A percentile compares a stretch with the other conserved stretches of the same genome.
Conservation (phyloP, 2,113 vertebrate genomes). For the Nothobranchius furzeri region DNA sequence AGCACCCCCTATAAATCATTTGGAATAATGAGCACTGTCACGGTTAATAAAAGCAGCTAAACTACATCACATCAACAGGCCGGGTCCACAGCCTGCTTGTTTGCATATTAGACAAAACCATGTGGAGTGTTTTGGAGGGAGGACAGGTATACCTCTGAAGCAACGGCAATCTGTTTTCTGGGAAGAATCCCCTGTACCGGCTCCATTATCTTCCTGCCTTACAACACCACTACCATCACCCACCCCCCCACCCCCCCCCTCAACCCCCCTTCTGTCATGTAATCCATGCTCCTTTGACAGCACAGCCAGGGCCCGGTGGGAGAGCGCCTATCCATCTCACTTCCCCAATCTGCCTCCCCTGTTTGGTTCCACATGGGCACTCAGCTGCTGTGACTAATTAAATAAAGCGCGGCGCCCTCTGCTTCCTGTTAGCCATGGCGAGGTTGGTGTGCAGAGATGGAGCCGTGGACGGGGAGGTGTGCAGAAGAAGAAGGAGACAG, state of each 20-base stretch:
- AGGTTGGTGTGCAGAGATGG: conserved; percentile 63
- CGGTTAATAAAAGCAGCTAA: conserved; percentile 56
- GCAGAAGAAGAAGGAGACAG: conserved; percentile 23
- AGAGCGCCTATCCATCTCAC: conserved; percentile 74
- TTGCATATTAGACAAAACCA: conserved; percentile 41
- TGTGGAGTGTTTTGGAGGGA: conserved; percentile 8
- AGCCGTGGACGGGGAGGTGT: conserved; percentile 24
- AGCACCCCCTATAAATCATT: conserved; percentile 62
- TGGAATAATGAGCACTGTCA: conserved; percentile 68
- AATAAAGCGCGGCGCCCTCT: conserved; percentile 74
- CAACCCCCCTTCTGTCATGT: conserved; percentile 63
- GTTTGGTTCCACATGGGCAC: conserved; percentile 76
- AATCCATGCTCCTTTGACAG: conserved; percentile 70
- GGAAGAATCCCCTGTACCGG: conserved; percentile 51
- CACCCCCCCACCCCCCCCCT: conserved; percentile 11
- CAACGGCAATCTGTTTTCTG: conserved; percentile 36
- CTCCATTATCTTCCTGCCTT: conserved; percentile 48
- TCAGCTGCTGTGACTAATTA: conserved; percentile 77
- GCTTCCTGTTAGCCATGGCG: conserved; percentile 74
- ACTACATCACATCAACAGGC: conserved; percentile 43
- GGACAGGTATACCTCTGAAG: conserved; percentile 19
- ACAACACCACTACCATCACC: conserved; percentile 19
- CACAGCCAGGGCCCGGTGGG: conserved; percentile 68
- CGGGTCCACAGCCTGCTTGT: conserved; percentile 17
- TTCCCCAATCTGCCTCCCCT: conserved; percentile 64